Evolutionary conservation across 1,140 invertebrate genomes (phyloP).

Genomic region (Cataglyphis hispanica): DNA sequence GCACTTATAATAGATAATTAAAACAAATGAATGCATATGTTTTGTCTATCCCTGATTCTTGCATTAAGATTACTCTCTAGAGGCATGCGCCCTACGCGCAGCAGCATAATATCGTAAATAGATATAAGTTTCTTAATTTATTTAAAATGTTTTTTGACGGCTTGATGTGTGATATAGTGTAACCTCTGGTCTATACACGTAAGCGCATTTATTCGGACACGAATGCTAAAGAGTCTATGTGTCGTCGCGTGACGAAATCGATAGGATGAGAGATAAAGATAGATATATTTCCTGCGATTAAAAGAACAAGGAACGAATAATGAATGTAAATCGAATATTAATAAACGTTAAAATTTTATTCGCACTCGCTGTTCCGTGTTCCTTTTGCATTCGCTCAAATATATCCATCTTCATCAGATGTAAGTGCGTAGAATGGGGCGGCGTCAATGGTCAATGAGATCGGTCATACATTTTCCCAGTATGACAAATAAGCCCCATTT

Average conservation of each 20-base stretch:
- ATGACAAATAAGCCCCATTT: slow-evolving; percentile 77
- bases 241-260: slow-evolving; percentile 65
- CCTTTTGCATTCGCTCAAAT: neutral
- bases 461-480: slow-evolving; percentile 80
- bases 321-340: neutral
- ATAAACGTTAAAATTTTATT: neutral
- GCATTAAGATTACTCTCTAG: slow-evolving; percentile 80
- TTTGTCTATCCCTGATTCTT: slow-evolving; percentile 80
- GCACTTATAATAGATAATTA: neutral
- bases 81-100: slow-evolving; percentile 80
- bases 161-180: slow-evolving; percentile 79
- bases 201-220: slow-evolving; percentile 84
- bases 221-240: slow-evolving; percentile 82
- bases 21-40: slow-evolving; percentile 49
- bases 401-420: slow-evolving; percentile 69
- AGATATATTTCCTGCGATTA: neutral
- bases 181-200: slow-evolving; percentile 83
- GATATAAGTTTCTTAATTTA: slow-evolving; percentile 80
- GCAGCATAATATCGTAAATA: slow-evolving; percentile 82
- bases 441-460: slow-evolving; percentile 85
- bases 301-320: neutral
- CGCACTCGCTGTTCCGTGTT: neutral
- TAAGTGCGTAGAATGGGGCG: slow-evolving; percentile 79
- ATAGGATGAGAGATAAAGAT: slow-evolving; percentile 66
- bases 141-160: slow-evolving; percentile 76